A percentile compares a stretch with the other conserved stretches of the same genome.
Conservation (phyloP, 2,888 invertebrate species). For the Xiphydria camelus region DNA sequence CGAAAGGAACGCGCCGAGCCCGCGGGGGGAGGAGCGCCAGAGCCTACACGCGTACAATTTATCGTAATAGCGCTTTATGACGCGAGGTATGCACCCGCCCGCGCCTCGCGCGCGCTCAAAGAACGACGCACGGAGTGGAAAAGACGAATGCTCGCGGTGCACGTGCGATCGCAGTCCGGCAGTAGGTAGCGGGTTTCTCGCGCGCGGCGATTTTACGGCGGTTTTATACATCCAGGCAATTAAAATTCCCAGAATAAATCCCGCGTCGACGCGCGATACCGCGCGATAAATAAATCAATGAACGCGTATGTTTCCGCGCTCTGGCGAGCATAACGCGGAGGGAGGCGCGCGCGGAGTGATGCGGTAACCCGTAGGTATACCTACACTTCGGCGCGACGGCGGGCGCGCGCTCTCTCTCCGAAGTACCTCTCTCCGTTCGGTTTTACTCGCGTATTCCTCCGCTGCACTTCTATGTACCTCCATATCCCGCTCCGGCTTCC, state of each 20-base stretch:
- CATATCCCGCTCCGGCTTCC: not conserved
- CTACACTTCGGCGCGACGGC: too few relatives aligned
- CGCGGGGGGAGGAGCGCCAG: too few relatives aligned
- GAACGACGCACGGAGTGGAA: conserved; percentile 3
- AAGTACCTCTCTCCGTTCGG: too few relatives aligned
- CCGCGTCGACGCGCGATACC: conserved; percentile 21
- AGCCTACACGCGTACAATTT: conserved; percentile 15
- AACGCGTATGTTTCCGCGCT: conserved; percentile 39
- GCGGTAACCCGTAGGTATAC: too few relatives aligned
- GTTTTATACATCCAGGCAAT: conserved; percentile 18
- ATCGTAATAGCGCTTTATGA: conserved; percentile 16
- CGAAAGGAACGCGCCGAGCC: too few relatives aligned
- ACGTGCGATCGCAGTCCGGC: not conserved
- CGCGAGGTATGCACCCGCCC: conserved; percentile 5
- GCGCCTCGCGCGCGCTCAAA: conserved; percentile 7
- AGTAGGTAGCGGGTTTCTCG: not conserved
- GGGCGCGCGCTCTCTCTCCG: too few relatives aligned
- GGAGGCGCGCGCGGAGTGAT: not conserved
- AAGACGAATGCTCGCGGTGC: not conserved
- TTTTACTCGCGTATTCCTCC: too few relatives aligned
- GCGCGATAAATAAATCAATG: conserved; percentile 42
- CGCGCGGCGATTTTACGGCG: conserved; percentile 9
- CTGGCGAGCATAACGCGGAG: conserved; percentile 31
- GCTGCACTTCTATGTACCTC: not conserved
- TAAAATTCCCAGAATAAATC: conserved; percentile 27